Base-by-base conservation (phyloP, 2,888 invertebrate genomes). In the Epicampocera succincta region DNA sequence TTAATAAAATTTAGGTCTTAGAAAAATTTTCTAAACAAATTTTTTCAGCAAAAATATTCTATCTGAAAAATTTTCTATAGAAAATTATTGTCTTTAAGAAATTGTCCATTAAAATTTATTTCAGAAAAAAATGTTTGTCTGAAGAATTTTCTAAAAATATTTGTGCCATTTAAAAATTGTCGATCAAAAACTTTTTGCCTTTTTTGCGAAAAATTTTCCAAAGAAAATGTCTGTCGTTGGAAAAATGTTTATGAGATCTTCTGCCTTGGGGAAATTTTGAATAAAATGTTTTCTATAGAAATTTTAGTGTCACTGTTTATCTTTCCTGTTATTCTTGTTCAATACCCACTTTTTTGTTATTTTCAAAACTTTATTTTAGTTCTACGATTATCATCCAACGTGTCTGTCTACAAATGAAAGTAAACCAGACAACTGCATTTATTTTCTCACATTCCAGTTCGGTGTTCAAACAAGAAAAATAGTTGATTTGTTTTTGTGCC, bases 361-460 rank as follows among this genome's bases (percentile, higher is more conserved):
- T 33, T 54, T 13, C 3, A 12, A 33, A 29, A 29, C 52, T 77
- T 50, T n/a, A n/a, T n/a, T n/a, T n/a, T 44, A 42, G 40, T n/a
- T 11, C 33, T 66, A 52, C n/a, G 52, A 60, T 50, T 69, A 46
- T 71, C 73, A 50, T 75, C 65, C 69, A 80, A 69, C 80, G 75
- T 80, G 75, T 80, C 58, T 80, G 75, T 80, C 58, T 29, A 56
- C 69, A 68, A 75, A 75, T 71, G 80, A 80, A 80, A 80, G 80
- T 80, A 61, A 66, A 66, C 71, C 80, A 75, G 80, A 71, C 75
- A 71, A 76, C 75, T 75, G 80, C 58, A 66, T 71, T 75, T 75
- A 75, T 80, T 80, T 80, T 75, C 71, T 80, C 80, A 80, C 80
- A 75, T 72, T 71, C 75, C 71, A 66, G 58, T 52, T 56, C n/a